Base-by-base conservation (phyloP, 1,140 invertebrate species). In the Akabosia matsudoensis region DNA sequence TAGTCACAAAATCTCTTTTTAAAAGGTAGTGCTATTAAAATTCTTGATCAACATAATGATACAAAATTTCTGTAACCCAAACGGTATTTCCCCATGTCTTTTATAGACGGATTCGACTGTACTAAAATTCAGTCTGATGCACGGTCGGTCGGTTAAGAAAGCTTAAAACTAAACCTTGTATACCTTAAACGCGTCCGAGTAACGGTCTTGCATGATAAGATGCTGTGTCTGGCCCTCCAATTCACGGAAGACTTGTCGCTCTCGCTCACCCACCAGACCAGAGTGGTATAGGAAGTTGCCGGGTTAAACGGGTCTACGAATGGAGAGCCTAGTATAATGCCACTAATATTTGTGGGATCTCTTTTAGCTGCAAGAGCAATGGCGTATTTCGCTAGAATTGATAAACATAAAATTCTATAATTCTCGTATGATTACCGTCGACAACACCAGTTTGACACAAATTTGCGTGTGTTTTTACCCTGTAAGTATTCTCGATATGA, bases 401-500 rank as follows among this genome's bases (percentile, higher is more conserved):
- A 52, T 52, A 14, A n/a, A 52, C 13, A 52, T 14, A 13, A 52
- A 14, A 52, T 14, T 52, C 45, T n/a, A n/a, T n/a, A n/a, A n/a
- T n/a, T n/a, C n/a, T n/a, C n/a, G n/a, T n/a, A n/a, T n/a, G n/a
- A n/a, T n/a, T n/a, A n/a, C n/a, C n/a, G n/a, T n/a, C n/a, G n/a
- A n/a, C n/a, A n/a, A n/a, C n/a, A n/a, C n/a, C n/a, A n/a, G n/a
- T n/a, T n/a, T n/a, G n/a, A n/a, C n/a, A n/a, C n/a, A n/a, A n/a
- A n/a, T n/a, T n/a, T n/a, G n/a, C n/a, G n/a, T n/a, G n/a, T n/a
- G n/a, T n/a, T n/a, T n/a, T n/a, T 2, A 87, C 87, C 3, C 82
- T 87, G 80, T 88, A 88, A 70, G 86, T n/a, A 87, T 78, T 87
- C 87, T 18, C 87, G n/a, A n/a, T n/a, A n/a, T n/a, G n/a, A n/a